These are phyloP conservation scores for Nixonia krombeini DNA, from an alignment of 1,140 invertebrate species.

Conservation along the genomic window DNA sequence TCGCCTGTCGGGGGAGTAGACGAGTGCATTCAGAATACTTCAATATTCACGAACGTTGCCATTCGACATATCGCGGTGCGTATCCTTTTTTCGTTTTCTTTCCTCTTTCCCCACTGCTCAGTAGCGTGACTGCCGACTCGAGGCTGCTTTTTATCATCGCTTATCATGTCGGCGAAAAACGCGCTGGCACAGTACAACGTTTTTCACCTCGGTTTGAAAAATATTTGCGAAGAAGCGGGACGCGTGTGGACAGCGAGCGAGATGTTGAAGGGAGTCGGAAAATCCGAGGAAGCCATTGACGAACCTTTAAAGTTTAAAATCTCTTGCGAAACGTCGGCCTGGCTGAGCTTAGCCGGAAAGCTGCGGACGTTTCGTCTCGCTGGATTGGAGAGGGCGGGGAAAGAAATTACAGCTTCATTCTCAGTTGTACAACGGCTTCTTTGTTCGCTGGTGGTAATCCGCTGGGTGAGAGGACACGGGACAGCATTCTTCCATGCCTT, in stretches of 20 bases:
- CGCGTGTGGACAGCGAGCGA: no score
- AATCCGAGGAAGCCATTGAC: no score
- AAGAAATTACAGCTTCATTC: constrained; percentile 4
- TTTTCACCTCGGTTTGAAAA: no score
- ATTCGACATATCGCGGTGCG: constrained; percentile 2
- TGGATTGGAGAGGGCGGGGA: neutral
- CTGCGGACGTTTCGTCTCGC: neutral
- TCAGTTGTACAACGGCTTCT: constrained; percentile 5
- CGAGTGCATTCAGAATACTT: constrained; percentile 41
- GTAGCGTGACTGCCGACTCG: neutral
- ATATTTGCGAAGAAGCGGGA: no score
- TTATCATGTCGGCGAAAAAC: no score
- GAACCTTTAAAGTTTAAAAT: no score
- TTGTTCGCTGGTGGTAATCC: constrained; percentile 10
- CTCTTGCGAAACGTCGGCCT: neutral
- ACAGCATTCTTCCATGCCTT: neutral
- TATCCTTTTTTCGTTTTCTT: no score
- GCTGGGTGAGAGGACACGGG: no score
- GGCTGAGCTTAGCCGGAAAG: neutral
- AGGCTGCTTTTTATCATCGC: neutral
- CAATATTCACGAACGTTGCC: constrained; percentile 37
- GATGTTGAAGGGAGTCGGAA: no score
- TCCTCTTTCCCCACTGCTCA: neutral
- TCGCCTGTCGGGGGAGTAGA: constrained; percentile 30
- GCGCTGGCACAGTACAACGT: no score